Conservation (phyloP, 2,113 vertebrate species). For the Sardina pilchardus region DNA sequence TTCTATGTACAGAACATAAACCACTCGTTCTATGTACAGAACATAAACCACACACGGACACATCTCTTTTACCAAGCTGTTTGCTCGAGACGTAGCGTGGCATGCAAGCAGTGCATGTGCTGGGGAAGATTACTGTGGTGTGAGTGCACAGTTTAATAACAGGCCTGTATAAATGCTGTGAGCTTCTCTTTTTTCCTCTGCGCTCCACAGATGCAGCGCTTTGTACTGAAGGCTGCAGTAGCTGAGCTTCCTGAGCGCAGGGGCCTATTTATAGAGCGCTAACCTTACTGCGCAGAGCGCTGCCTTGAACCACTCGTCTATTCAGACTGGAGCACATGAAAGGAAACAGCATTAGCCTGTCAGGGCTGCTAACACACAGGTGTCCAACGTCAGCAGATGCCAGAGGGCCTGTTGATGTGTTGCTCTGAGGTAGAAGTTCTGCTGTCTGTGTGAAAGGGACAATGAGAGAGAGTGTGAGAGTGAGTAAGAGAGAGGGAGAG, state of each 20-base stretch:
- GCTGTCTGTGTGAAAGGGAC: conserved; percentile 18
- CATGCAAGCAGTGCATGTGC: background rate
- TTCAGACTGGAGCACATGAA: conserved; percentile 61
- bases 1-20: background rate
- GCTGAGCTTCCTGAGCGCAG: conserved; percentile 54
- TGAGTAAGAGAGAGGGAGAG: conserved; percentile 17
- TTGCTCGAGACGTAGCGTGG: background rate
- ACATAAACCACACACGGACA: background rate
- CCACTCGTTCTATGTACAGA: background rate
- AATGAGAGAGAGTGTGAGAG: conserved; percentile 30
- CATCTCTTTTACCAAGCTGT: background rate
- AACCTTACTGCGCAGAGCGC: conserved; percentile 60
- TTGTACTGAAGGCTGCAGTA: conserved; percentile 40
- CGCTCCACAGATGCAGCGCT: background rate
- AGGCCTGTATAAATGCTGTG: background rate
- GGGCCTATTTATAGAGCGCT: conserved; percentile 63
- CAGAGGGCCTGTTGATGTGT: background rate
- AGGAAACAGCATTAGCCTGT: conserved; percentile 15
- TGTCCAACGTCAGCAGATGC: conserved; percentile 18
- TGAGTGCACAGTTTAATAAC: background rate
- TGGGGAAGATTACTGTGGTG: conserved; percentile 8
- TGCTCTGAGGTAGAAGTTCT: background rate
- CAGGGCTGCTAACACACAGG: background rate
- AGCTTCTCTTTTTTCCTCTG: background rate
- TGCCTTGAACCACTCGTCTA: conserved; percentile 60